A percentile compares a stretch with the other conserved stretches of the same genome.
These are phyloP conservation scores for Catostylus mosaicus DNA, from an alignment of 30 jellyfish, hydroid and myxozoan species.

Conservation along the genomic window DNA sequence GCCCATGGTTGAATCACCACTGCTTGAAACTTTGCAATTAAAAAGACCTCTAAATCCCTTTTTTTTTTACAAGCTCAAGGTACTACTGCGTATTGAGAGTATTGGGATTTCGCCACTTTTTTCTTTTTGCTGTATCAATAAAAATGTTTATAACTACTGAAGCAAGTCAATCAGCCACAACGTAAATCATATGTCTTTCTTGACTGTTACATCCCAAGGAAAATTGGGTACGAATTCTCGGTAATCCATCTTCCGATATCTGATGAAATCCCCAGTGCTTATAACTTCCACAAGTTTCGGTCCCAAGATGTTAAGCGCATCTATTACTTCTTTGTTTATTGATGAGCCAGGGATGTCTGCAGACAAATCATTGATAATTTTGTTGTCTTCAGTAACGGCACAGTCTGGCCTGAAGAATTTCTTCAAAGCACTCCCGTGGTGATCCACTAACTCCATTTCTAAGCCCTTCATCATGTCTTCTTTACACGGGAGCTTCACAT, in stretches of 20 bases:
- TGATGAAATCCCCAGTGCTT: slow-evolving; percentile 1
- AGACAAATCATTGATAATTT: not conserved
- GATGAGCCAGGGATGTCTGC: not conserved
- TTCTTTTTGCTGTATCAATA: too few relatives aligned
- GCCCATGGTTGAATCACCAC: too few relatives aligned
- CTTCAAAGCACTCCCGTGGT: slow-evolving; percentile 7
- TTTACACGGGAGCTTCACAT: slow-evolving; percentile 32
- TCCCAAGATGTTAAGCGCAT: slow-evolving; percentile 3
- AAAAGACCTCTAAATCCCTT: too few relatives aligned
- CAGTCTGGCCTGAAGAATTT: slow-evolving; percentile 31
- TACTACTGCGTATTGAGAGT: too few relatives aligned
- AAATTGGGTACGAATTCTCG: slow-evolving; percentile 1
- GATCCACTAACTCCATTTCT: slow-evolving; percentile 8
- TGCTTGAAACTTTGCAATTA: too few relatives aligned
- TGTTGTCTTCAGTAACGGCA: slow-evolving; percentile 2
- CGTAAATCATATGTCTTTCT: too few relatives aligned
- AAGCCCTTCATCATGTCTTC: slow-evolving; percentile 4
- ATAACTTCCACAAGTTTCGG: not conserved
- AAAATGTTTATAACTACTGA: too few relatives aligned
- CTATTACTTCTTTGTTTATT: not conserved
- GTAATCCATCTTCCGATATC: not conserved
- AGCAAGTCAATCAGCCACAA: too few relatives aligned
- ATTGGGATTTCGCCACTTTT: too few relatives aligned
- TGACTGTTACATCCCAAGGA: slow-evolving; percentile 21
- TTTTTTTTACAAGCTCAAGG: too few relatives aligned